These are phyloP conservation scores for Montifringilla adamsi DNA, from an alignment of 2,113 vertebrate genomes.

Conservation along the genomic window DNA sequence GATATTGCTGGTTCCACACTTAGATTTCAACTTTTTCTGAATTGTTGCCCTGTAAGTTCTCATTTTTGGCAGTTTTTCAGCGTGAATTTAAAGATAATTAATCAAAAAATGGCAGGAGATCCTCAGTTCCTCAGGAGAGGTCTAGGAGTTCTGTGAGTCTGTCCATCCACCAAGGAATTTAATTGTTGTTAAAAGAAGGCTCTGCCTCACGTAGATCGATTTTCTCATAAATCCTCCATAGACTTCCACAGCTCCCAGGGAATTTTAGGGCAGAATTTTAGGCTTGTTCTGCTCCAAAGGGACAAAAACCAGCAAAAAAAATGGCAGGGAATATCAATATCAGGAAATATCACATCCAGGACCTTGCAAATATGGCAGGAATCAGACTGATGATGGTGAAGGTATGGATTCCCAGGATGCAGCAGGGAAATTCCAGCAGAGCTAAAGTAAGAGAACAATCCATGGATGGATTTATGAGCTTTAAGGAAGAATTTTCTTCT, in stretches of 20 bases:
- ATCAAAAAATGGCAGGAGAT: not conserved
- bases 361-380: not conserved
- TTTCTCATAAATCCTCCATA: not conserved
- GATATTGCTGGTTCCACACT: not conserved
- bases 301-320: not conserved
- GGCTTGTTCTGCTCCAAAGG: not conserved
- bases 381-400: not conserved
- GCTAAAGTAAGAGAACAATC: not conserved
- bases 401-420: not conserved
- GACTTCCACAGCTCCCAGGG: not conserved
- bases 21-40: not conserved
- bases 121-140: not conserved
- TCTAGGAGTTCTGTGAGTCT: not conserved
- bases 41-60: not conserved
- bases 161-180: not conserved
- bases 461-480: not conserved
- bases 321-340: not conserved
- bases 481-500: not conserved
- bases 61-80: not conserved
- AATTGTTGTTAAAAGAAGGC: not conserved
- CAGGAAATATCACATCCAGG: not conserved
- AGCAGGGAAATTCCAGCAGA: not conserved
- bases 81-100: not conserved
- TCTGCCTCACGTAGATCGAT: not conserved
- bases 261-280: not conserved